Evolutionary conservation across 2,113 vertebrate genomes (phyloP).

Genomic region (Mobula birostris): DNA sequence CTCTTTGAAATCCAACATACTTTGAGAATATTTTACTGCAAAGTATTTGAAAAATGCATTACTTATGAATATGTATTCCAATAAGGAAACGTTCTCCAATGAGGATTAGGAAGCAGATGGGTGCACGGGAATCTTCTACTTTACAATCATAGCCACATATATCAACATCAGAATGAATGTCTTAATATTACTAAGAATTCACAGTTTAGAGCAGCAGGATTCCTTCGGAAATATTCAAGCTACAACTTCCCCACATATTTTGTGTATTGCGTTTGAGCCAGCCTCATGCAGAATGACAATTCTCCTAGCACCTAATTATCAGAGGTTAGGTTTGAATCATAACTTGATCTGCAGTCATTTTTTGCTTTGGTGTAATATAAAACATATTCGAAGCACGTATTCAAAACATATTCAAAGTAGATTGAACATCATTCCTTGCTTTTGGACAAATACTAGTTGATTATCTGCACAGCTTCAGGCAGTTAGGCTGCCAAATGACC

Average conservation of each 20-base stretch:
- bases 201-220: background rate
- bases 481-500: background rate
- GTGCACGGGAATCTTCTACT: background rate
- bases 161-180: background rate
- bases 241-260: background rate
- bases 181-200: background rate
- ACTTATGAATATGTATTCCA: background rate
- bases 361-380: background rate
- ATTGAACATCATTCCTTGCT: background rate
- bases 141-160: background rate
- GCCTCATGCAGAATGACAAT: background rate
- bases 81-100: background rate
- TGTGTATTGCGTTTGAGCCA: background rate
- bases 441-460: background rate
- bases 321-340: background rate
- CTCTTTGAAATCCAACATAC: background rate
- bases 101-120: background rate
- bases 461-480: background rate
- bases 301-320: background rate
- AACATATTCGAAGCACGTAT: background rate
- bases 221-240: background rate
- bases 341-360: background rate
- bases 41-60: background rate
- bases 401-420: background rate
- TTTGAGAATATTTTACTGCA: background rate